phyloP scores from a whole-genome alignment of 2,888 invertebrate genomes.

The Chymomyza amoena region DNA sequence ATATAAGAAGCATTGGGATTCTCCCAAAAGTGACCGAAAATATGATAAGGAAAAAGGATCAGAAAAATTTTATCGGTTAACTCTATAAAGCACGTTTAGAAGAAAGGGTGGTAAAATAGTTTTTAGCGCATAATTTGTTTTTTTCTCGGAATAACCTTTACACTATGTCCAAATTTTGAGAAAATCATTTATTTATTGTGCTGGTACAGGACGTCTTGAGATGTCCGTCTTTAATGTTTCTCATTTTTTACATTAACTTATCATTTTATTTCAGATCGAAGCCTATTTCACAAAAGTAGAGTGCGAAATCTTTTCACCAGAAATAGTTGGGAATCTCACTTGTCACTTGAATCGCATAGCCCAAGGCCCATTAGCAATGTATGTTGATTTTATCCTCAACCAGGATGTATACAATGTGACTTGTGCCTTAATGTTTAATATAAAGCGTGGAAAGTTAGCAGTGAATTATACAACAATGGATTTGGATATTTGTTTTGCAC shows the following conservation, averaged over 20 bases:
- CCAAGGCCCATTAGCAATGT: background rate
- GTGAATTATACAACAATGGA: conserved; percentile 21
- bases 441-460: conserved; percentile 7
- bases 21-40: too few relatives aligned
- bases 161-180: too few relatives aligned
- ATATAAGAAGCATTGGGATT: too few relatives aligned
- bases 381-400: conserved; percentile 10
- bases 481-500: conserved; percentile 21
- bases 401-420: conserved; percentile 7
- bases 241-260: background rate
- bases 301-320: conserved; percentile 22
- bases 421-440: background rate
- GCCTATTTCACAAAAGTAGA: conserved; percentile 21
- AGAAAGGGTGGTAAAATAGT: too few relatives aligned
- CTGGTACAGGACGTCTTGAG: too few relatives aligned
- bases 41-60: too few relatives aligned
- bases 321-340: conserved; percentile 3
- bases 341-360: conserved; percentile 18
- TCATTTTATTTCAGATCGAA: conserved; percentile 5
- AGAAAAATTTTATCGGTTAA: too few relatives aligned
- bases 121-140: too few relatives aligned
- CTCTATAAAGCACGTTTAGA: too few relatives aligned
- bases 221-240: background rate
- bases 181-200: too few relatives aligned
- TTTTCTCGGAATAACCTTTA: too few relatives aligned